A percentile compares a stretch with the other conserved stretches of the same genome.
These are phyloP conservation scores for Ariolimax columbianus DNA, from an alignment of 2,888 invertebrate species.

Conservation along the genomic window DNA sequence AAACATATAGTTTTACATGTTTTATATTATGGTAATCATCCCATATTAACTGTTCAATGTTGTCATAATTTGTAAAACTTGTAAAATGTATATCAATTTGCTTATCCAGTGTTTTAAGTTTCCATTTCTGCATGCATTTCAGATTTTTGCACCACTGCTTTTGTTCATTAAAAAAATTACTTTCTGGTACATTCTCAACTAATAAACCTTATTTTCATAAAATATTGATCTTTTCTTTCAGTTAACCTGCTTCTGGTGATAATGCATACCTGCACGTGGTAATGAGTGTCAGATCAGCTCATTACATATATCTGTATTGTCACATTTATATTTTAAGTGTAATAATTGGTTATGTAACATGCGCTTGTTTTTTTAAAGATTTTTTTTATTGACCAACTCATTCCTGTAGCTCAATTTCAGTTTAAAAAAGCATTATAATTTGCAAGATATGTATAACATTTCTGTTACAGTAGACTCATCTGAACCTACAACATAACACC, in stretches of 20 bases:
- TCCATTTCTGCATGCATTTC: constrained; percentile 18
- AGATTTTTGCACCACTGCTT: not conserved
- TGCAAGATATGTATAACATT: not conserved
- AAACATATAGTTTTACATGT: too few species aligned
- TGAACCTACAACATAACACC: not conserved
- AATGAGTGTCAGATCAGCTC: constrained; percentile 10
- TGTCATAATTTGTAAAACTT: constrained; percentile 38
- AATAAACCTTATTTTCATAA: not conserved
- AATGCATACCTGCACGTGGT: constrained; percentile 17
- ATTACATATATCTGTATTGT: too few species aligned
- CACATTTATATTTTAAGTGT: not conserved
- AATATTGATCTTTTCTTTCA: constrained; percentile 17
- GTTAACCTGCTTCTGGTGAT: constrained; percentile 32
- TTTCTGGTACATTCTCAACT: not conserved
- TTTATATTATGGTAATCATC: not conserved
- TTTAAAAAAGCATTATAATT: not conserved
- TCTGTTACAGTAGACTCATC: not conserved
- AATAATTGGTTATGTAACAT: not conserved
- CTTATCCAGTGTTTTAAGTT: constrained; percentile 18
- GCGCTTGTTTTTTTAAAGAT: not conserved
- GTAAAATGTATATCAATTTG: constrained; percentile 14
- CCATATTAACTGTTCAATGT: constrained; percentile 35
- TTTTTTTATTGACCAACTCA: not conserved
- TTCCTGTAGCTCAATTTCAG: not conserved
- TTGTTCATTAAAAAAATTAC: not conserved